These are phyloP conservation scores for Sialis lutaria DNA, from an alignment of 2,888 invertebrate genomes.

Conservation along the genomic window DNA sequence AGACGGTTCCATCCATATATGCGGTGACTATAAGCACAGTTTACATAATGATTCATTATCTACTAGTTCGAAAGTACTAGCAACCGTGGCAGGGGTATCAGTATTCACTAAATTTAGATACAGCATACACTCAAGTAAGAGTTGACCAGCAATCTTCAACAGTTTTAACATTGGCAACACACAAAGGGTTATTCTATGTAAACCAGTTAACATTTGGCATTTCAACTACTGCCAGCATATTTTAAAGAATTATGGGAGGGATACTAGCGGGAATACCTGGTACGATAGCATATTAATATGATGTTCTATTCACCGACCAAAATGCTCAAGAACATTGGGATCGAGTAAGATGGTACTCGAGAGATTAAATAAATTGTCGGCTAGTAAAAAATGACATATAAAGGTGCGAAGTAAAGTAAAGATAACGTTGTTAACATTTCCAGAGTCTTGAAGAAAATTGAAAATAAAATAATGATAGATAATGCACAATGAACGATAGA, in stretches of 20 bases:
- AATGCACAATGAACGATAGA: too few species aligned
- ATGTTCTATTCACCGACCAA: conserved; percentile 13
- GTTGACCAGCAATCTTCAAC: conserved; percentile 6
- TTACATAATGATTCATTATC: conserved; percentile 13
- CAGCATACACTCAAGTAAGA: conserved; percentile 9
- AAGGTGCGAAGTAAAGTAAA: too few species aligned
- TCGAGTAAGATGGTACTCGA: conserved; percentile 11
- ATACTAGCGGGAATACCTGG: conserved; percentile 10
- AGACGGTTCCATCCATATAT: conserved; percentile 12
- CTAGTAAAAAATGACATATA: too few species aligned
- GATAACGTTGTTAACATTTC: too few species aligned
- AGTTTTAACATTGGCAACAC: conserved; percentile 9
- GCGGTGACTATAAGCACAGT: conserved; percentile 14
- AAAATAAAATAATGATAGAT: too few species aligned
- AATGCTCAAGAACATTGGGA: conserved; percentile 10
- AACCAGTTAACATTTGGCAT: conserved; percentile 20
- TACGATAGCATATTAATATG: conserved; percentile 11
- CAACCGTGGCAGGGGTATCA: conserved; percentile 9
- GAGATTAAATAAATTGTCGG: conserved; percentile 9
- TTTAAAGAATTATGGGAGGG: conserved; percentile 16
- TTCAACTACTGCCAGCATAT: conserved; percentile 20
- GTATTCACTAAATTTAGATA: conserved; percentile 9
- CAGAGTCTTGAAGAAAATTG: too few species aligned
- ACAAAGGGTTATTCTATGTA: conserved; percentile 17
- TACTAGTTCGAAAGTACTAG: conserved; percentile 11